These are phyloP conservation scores for Mactromeris polynyma DNA, from an alignment of 2,888 invertebrate genomes.

Conservation along the genomic window DNA sequence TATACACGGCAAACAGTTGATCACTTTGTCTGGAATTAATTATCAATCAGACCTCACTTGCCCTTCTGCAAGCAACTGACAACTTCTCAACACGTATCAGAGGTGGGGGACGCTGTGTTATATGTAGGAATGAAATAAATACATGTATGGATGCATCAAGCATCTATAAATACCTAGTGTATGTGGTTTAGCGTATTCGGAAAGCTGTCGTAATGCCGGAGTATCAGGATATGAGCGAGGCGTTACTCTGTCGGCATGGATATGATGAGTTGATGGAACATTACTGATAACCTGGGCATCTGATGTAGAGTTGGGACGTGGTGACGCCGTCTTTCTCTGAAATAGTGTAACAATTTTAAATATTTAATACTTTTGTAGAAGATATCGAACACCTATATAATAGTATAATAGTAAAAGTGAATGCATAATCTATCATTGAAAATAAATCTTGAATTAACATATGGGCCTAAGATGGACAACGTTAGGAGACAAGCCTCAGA, in stretches of 20 bases:
- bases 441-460: too few species aligned
- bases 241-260: constrained; percentile 80
- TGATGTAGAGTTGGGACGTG: constrained; percentile 79
- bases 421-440: not conserved
- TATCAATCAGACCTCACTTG: too few species aligned
- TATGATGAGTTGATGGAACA: constrained; percentile 70
- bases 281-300: constrained; percentile 82
- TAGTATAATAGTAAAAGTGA: not conserved
- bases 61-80: too few species aligned
- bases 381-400: not conserved
- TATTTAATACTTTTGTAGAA: not conserved
- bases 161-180: constrained; percentile 85
- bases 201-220: constrained; percentile 95
- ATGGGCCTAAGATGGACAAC: too few species aligned
- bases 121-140: too few species aligned
- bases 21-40: too few species aligned
- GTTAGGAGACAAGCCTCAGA: too few species aligned
- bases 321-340: constrained; percentile 77
- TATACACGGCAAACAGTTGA: too few species aligned
- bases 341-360: not conserved
- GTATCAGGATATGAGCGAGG: constrained; percentile 92
- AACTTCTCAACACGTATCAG: too few species aligned
- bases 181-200: constrained; percentile 97
- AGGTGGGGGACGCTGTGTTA: too few species aligned
- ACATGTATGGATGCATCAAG: too few species aligned